Percentiles rank a stretch among this genome's conserved stretches.
These are phyloP conservation scores for Chamaea fasciata DNA, from an alignment of 2,113 vertebrate species.

Conservation along the genomic window DNA sequence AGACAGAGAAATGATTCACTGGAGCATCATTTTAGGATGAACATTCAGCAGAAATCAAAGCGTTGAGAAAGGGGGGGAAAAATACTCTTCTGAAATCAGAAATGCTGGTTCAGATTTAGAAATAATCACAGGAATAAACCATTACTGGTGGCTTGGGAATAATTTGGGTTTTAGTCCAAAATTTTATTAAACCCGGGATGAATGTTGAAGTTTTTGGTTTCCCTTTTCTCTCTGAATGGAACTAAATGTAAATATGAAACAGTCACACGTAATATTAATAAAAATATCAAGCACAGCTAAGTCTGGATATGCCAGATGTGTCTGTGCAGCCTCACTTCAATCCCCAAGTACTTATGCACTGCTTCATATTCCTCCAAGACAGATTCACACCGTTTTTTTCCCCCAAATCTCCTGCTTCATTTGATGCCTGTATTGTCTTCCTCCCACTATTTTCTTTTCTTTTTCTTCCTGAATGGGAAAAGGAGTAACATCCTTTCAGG, in stretches of 20 bases:
- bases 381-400: neutral
- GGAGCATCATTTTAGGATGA: neutral
- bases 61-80: neutral
- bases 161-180: neutral
- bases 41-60: neutral
- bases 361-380: neutral
- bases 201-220: neutral
- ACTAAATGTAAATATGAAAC: neutral
- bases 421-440: neutral
- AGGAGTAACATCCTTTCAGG: neutral
- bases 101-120: neutral
- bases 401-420: neutral
- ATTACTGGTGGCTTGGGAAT: neutral
- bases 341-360: neutral
- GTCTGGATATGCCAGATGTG: neutral
- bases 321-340: neutral
- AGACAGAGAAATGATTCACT: neutral
- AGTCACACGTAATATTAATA: neutral
- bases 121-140: neutral
- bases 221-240: neutral
- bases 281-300: neutral
- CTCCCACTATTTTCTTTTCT: neutral
- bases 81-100: neutral
- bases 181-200: neutral
- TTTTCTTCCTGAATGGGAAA: neutral